Percentiles rank a stretch among this genome's conserved stretches.
Conservation (phyloP, 1,140 invertebrate genomes). For the Kradibia gibbosae region DNA sequence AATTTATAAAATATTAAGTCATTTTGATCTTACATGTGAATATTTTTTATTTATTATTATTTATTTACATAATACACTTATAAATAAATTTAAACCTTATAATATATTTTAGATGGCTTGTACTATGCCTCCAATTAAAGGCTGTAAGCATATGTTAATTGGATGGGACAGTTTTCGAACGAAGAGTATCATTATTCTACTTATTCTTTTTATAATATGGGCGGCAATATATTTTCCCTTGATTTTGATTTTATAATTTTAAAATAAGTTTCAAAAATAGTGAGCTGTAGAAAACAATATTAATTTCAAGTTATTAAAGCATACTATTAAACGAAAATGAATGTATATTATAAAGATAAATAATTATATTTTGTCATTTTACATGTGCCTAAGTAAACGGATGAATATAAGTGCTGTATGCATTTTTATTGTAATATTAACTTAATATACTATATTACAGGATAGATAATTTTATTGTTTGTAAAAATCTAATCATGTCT, state of each 20-base stretch:
- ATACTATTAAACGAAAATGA: background rate
- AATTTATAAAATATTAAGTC: too few relatives aligned
- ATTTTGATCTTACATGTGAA: too few relatives aligned
- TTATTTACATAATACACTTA: background rate
- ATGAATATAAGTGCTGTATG: background rate
- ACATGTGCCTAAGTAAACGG: background rate
- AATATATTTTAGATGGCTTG: slow-evolving; percentile 41
- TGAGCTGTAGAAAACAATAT: background rate
- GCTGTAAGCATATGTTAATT: slow-evolving; percentile 57
- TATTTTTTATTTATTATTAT: too few relatives aligned
- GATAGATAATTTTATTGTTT: background rate
- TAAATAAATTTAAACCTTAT: background rate
- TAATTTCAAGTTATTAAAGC: background rate
- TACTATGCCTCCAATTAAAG: slow-evolving; percentile 27
- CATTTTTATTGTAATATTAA: background rate
- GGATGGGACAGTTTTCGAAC: slow-evolving; percentile 68
- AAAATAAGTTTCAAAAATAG: background rate
- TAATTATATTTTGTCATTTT: background rate
- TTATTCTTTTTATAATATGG: slow-evolving; percentile 66
- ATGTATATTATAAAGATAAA: background rate
- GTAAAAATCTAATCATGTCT: background rate
- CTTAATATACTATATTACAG: background rate
- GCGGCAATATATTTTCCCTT: slow-evolving; percentile 67
- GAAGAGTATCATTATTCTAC: slow-evolving; percentile 61
- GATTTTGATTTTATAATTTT: slow-evolving; percentile 18